Evolutionary conservation across 1,140 invertebrate species (phyloP).

Genomic region (Cardiocondyla obscurior): DNA sequence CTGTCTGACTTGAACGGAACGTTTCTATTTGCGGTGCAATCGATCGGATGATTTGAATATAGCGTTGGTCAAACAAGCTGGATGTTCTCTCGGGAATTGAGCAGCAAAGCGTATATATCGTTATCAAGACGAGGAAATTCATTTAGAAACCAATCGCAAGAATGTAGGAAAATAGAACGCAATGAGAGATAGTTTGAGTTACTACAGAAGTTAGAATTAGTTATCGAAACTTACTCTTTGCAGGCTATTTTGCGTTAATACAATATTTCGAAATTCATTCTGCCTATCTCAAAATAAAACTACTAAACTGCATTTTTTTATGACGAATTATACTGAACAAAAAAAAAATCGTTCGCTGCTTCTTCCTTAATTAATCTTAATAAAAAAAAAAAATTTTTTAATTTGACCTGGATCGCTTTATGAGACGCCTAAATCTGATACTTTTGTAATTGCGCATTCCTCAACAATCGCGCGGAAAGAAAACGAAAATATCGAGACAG

Average conservation of each 20-base stretch:
- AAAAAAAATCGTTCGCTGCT: no score
- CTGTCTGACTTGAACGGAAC: slow-evolving; percentile 31
- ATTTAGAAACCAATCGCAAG: slow-evolving; percentile 1
- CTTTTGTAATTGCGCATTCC: not conserved
- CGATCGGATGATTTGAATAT: slow-evolving; percentile 48
- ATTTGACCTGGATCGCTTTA: not conserved
- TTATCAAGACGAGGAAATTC: slow-evolving; percentile 13
- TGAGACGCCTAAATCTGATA: not conserved
- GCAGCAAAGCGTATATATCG: slow-evolving; percentile 3
- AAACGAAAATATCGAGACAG: slow-evolving; percentile 7
- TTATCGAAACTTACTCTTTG: not conserved
- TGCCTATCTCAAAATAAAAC: no score
- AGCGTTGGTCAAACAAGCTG: slow-evolving; percentile 44
- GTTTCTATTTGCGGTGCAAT: slow-evolving; percentile 53
- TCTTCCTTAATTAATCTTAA: no score
- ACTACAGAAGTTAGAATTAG: not conserved
- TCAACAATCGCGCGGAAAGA: not conserved
- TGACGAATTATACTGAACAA: not conserved
- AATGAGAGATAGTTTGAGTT: not conserved
- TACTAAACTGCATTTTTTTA: no score
- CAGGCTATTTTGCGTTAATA: not conserved
- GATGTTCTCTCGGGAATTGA: slow-evolving; percentile 45
- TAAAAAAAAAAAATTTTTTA: no score
- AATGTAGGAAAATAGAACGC: not conserved
- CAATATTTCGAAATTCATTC: not conserved